A percentile compares a stretch with the other conserved stretches of the same genome.
Conservation (phyloP, 2,888 invertebrate species). For the Stenchaetothrips biformis region DNA sequence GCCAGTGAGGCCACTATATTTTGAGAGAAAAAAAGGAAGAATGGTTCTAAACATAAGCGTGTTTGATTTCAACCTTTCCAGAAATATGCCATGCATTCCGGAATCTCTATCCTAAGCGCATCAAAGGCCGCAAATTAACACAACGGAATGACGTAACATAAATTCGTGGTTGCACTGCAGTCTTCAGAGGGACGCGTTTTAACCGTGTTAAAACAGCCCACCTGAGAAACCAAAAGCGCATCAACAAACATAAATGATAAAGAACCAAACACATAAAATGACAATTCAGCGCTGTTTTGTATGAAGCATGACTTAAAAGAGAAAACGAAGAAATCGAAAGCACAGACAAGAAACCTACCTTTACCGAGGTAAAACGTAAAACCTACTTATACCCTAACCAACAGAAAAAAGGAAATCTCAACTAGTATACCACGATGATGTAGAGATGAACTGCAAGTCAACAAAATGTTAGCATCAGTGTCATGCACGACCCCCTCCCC, state of each 20-base stretch:
- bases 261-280: not conserved
- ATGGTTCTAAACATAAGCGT: not conserved
- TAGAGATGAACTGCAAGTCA: not conserved
- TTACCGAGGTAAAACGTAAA: not conserved
- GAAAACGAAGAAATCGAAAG: constrained; percentile 24
- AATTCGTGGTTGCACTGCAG: not conserved
- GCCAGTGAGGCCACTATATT: not conserved
- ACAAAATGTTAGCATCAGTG: not conserved
- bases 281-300: not conserved
- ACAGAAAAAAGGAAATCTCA: not conserved
- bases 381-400: not conserved
- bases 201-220: not conserved
- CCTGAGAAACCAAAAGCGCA: not conserved
- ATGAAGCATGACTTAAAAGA: not conserved
- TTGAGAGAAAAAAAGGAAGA: not conserved
- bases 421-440: not conserved
- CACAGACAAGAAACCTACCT: constrained; percentile 2
- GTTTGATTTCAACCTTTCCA: not conserved
- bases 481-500: constrained; percentile 5
- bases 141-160: not conserved
- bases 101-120: not conserved
- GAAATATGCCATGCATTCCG: not conserved
- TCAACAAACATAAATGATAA: not conserved
- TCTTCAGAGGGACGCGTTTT: not conserved
- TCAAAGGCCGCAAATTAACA: not conserved